A percentile compares a stretch with the other conserved stretches of the same genome.
Evolutionary conservation across 2,888 invertebrate genomes (phyloP).

Genomic region (Habrosyne pyritoides): DNA sequence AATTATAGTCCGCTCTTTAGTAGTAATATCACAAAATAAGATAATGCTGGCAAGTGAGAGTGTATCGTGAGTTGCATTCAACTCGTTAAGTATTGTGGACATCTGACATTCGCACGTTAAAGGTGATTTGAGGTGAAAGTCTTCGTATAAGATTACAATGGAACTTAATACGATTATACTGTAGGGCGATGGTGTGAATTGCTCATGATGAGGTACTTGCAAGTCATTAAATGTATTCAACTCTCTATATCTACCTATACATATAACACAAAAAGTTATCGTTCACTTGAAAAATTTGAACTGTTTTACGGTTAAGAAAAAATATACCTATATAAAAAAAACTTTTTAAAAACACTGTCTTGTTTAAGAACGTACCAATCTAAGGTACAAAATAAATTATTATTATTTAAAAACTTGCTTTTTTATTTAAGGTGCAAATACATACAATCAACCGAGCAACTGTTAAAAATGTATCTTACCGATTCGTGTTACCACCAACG

Average conservation of each 20-base stretch:
- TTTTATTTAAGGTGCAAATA: too few species aligned
- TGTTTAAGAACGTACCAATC: too few species aligned
- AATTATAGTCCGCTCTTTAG: constrained; percentile 72
- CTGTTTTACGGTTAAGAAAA: too few species aligned
- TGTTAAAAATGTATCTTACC: too few species aligned
- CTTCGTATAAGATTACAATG: constrained; percentile 21
- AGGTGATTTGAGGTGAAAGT: constrained; percentile 58
- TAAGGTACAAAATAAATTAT: too few species aligned
- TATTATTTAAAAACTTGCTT: too few species aligned
- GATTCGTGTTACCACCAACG: too few species aligned
- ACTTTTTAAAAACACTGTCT: too few species aligned
- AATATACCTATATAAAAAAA: too few species aligned
- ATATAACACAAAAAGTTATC: too few species aligned
- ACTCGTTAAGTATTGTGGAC: constrained; percentile 49
- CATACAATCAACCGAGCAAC: too few species aligned
- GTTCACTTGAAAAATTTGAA: too few species aligned
- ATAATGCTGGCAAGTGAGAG: constrained; percentile 63
- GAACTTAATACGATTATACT: constrained; percentile 27
- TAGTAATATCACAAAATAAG: constrained; percentile 71
- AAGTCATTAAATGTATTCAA: not conserved
- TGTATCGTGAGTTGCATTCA: constrained; percentile 55
- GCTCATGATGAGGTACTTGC: constrained; percentile 1
- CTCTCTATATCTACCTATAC: not conserved
- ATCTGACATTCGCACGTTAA: constrained; percentile 55
- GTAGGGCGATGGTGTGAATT: constrained; percentile 21